These are phyloP conservation scores for Sinopyrophorus schimmeli DNA, from an alignment of 2,888 invertebrate species.

Conservation along the genomic window DNA sequence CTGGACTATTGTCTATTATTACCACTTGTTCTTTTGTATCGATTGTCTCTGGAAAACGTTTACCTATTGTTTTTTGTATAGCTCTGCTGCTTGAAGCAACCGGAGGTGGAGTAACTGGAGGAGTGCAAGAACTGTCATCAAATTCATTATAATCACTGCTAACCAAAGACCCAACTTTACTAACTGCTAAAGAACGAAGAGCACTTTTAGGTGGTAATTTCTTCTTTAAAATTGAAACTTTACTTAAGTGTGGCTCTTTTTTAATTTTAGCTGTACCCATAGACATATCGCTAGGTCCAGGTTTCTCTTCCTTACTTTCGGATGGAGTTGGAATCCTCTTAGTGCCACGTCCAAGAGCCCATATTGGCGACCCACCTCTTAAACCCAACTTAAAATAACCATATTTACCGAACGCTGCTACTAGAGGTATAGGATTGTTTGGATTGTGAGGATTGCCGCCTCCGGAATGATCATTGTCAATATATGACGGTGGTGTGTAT, in stretches of 20 bases:
- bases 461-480: constrained; percentile 42
- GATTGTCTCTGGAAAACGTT: constrained; percentile 40
- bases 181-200: constrained; percentile 50
- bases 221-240: constrained; percentile 65
- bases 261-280: constrained; percentile 46
- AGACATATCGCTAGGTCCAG: constrained; percentile 26
- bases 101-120: constrained; percentile 59
- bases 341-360: constrained; percentile 56
- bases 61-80: constrained; percentile 40
- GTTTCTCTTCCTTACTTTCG: constrained; percentile 38
- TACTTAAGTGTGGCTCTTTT: constrained; percentile 57
- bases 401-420: constrained; percentile 62
- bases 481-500: constrained; percentile 46
- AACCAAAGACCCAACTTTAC: constrained; percentile 59
- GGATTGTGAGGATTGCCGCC: constrained; percentile 62
- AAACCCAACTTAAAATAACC: constrained; percentile 66
- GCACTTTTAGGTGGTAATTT: constrained; percentile 53
- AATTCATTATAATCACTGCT: constrained; percentile 64
- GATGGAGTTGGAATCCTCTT: constrained; percentile 51
- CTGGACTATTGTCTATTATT: constrained; percentile 42
- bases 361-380: constrained; percentile 69
- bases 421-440: constrained; percentile 63
- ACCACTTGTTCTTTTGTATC: constrained; percentile 40
- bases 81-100: constrained; percentile 41
- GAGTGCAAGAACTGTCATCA: constrained; percentile 62